phyloP scores from a whole-genome alignment of 1,140 invertebrate species.

The Brachionus plicatilis region DNA sequence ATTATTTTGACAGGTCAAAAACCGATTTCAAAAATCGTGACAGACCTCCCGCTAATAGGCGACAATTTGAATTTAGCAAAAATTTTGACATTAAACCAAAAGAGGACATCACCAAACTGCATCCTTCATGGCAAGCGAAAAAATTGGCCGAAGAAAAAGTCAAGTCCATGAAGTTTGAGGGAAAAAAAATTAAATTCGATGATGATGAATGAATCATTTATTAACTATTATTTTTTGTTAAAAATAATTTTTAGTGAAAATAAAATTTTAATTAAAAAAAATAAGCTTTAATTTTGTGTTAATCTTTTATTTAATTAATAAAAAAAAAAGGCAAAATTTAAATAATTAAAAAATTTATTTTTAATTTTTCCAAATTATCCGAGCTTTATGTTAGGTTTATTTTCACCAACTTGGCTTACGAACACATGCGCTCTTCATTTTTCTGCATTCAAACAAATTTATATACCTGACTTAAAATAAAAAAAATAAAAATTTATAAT shows the following conservation, averaged over 20 bases:
- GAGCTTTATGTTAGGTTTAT: background rate
- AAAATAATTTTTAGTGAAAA: background rate
- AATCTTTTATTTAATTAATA: too few species aligned
- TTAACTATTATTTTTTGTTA: background rate
- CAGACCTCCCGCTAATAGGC: background rate
- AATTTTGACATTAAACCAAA: background rate
- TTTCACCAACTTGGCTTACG: background rate
- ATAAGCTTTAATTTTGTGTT: too few species aligned
- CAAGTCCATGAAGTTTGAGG: conserved; percentile 18
- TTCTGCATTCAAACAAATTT: background rate
- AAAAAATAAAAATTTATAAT: background rate
- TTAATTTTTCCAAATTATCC: background rate
- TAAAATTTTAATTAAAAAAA: background rate
- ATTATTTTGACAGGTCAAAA: background rate
- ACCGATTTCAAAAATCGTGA: background rate
- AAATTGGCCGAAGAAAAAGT: conserved; percentile 31
- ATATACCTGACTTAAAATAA: background rate
- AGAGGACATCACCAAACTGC: conserved; percentile 26
- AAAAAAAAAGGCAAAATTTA: background rate
- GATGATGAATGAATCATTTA: conserved; percentile 39
- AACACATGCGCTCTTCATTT: background rate
- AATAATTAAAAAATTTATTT: background rate
- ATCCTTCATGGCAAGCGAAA: conserved; percentile 38
- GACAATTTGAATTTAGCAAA: background rate
- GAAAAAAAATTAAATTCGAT: conserved; percentile 33